Evolutionary conservation across 1,140 invertebrate genomes (phyloP).

Genomic region (Diabrotica virgifera): DNA sequence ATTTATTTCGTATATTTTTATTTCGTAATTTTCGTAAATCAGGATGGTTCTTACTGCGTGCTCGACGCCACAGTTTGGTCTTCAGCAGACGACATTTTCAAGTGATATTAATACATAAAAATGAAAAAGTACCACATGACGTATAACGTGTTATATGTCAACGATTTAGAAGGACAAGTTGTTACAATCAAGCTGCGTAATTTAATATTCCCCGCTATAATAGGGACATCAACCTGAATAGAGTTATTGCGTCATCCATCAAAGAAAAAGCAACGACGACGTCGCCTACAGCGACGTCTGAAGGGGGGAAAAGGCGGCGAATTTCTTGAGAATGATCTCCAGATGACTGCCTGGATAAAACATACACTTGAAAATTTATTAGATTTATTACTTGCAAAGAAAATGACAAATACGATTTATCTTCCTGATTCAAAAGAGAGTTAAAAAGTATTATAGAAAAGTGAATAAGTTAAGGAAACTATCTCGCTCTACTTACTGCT

Average conservation of each 20-base stretch:
- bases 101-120: constrained; percentile 19
- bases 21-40: not conserved
- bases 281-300: not conserved
- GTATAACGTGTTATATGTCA: constrained; percentile 23
- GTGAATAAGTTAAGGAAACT: no score
- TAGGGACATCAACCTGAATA: constrained; percentile 19
- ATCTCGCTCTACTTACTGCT: no score
- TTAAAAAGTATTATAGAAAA: no score
- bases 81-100: not conserved
- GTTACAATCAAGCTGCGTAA: constrained; percentile 16
- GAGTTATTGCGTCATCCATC: constrained; percentile 17
- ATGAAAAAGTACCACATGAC: constrained; percentile 20
- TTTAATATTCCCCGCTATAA: constrained; percentile 22
- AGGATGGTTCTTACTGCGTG: not conserved
- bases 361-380: not conserved
- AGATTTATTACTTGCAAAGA: constrained; percentile 3
- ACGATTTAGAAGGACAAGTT: constrained; percentile 20
- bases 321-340: not conserved
- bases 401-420: not conserved
- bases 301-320: not conserved
- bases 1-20: not conserved
- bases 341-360: not conserved
- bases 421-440: not conserved
- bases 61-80: not conserved
- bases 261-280: not conserved